A percentile compares a stretch with the other conserved stretches of the same genome.
These are phyloP conservation scores for Notechis scutatus DNA, from an alignment of 2,113 vertebrate species.

Conservation along the genomic window DNA sequence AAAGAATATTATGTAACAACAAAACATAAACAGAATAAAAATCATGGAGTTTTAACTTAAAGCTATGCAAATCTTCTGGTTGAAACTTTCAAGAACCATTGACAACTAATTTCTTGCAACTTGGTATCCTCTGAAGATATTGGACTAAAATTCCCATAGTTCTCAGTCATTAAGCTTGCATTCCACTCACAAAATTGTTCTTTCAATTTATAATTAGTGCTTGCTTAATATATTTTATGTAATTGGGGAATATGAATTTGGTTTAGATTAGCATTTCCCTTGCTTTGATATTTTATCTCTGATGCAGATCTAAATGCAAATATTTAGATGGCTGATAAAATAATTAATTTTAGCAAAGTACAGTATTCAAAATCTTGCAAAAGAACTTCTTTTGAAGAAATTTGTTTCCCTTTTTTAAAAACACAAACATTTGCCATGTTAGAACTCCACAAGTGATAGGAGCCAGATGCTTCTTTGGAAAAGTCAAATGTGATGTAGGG, in stretches of 20 bases:
- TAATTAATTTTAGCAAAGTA: background rate
- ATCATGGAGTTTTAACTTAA: background rate
- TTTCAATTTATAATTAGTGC: background rate
- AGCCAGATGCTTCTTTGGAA: background rate
- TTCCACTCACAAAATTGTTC: background rate
- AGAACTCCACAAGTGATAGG: background rate
- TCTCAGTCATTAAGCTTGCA: background rate
- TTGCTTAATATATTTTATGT: background rate
- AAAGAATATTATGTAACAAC: background rate
- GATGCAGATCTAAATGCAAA: background rate
- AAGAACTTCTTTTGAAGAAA: background rate
- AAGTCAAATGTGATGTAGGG: background rate
- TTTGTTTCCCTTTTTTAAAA: background rate
- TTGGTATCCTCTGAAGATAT: background rate
- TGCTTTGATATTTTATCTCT: background rate
- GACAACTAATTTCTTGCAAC: background rate
- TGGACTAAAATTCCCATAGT: background rate
- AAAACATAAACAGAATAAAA: background rate
- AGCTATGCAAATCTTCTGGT: background rate
- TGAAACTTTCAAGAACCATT: background rate
- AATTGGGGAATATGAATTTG: background rate
- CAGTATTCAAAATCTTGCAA: background rate
- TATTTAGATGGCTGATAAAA: background rate
- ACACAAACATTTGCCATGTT: background rate
- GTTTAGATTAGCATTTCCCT: background rate